These are phyloP conservation scores for Pseudonaja textilis DNA, from an alignment of 2,113 vertebrate species.

Conservation along the genomic window DNA sequence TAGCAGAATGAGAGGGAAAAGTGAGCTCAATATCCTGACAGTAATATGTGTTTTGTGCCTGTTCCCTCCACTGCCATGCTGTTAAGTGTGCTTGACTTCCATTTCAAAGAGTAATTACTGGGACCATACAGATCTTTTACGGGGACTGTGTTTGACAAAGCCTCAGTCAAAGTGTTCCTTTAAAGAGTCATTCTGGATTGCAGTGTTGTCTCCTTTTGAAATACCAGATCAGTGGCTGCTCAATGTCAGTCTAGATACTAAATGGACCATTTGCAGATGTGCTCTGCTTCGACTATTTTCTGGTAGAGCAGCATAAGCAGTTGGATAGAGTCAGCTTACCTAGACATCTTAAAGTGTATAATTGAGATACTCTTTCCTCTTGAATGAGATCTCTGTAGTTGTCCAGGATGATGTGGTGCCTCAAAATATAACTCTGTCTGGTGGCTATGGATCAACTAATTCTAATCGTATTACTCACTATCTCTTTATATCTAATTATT, in stretches of 20 bases:
- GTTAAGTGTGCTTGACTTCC: background rate
- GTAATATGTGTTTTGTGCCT: background rate
- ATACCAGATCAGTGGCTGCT: background rate
- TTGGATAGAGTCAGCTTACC: background rate
- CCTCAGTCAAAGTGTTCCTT: background rate
- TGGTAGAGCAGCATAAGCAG: background rate
- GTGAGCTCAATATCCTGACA: background rate
- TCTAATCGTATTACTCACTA: background rate
- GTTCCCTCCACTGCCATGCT: background rate
- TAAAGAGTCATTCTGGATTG: background rate
- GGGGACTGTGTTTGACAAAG: background rate
- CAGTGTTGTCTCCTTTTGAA: background rate
- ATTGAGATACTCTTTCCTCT: background rate
- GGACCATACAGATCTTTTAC: background rate
- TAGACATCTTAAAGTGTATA: background rate
- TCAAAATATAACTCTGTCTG: background rate
- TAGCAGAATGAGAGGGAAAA: background rate
- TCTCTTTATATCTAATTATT: background rate
- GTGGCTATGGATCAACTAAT: background rate
- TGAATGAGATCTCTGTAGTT: background rate
- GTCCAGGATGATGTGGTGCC: background rate
- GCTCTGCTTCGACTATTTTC: background rate
- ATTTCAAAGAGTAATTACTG: background rate
- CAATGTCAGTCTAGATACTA: background rate
- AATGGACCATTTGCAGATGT: background rate